phyloP scores from a whole-genome alignment of 2,888 invertebrate species.

The Criorhina ranunculi region DNA sequence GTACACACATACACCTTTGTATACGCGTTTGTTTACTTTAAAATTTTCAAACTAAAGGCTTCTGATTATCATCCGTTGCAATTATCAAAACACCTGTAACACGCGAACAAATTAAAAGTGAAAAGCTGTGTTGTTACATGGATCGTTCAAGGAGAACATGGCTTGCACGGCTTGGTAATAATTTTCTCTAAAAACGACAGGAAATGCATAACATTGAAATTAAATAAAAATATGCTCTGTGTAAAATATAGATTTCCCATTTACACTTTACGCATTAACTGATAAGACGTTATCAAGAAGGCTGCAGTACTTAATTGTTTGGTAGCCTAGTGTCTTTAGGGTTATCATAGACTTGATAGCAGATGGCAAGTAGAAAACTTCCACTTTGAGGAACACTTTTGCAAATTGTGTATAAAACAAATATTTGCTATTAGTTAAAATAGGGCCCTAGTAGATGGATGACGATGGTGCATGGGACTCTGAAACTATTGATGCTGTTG shows the following conservation, averaged over 20 bases:
- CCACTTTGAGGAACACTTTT: not conserved
- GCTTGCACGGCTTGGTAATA: not conserved
- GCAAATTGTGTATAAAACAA: too few species aligned
- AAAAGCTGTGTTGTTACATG: not conserved
- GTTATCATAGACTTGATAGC: not conserved
- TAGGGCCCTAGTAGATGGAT: too few species aligned
- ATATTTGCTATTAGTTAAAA: too few species aligned
- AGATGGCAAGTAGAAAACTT: not conserved
- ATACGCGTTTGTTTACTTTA: not conserved
- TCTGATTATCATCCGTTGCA: not conserved
- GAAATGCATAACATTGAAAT: not conserved
- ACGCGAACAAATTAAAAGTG: not conserved
- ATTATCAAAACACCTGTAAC: slow-evolving; percentile 1
- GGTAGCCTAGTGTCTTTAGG: not conserved
- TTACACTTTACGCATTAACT: not conserved
- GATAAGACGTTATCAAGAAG: slow-evolving; percentile 12
- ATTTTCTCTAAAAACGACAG: not conserved
- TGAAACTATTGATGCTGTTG: too few species aligned
- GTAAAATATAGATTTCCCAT: not conserved
- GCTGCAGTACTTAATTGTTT: not conserved
- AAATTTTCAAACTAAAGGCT: not conserved
- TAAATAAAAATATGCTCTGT: not conserved
- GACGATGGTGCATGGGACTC: too few species aligned
- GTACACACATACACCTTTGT: not conserved
- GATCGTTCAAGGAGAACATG: not conserved